Evolutionary conservation across 2,797 vertebrate species (phyloP).

Genomic region (Helostoma temminkii): DNA sequence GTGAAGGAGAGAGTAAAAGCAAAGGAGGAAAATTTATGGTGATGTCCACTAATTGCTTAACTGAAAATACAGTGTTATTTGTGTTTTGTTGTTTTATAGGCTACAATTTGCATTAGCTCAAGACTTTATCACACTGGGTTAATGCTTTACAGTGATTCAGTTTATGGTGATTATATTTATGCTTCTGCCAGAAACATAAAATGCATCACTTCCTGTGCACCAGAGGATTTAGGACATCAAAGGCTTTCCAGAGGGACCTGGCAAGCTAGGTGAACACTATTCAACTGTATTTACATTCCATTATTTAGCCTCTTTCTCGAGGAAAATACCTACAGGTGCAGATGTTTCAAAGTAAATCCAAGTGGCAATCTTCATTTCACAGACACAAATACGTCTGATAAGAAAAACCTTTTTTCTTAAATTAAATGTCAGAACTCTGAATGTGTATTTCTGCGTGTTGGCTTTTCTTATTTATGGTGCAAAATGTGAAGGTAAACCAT

Average conservation of each 20-base stretch:
- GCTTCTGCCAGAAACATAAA: constrained; percentile 45
- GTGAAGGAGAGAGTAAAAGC: constrained; percentile 10
- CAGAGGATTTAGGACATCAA: constrained; percentile 35
- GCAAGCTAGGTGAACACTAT: constrained; percentile 21
- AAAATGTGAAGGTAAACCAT: constrained; percentile 7
- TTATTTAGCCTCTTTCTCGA: constrained; percentile 15
- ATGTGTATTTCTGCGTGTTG: neutral
- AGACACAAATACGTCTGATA: neutral
- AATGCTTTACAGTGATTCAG: constrained; percentile 32
- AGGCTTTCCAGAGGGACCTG: constrained; percentile 27
- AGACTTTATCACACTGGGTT: constrained; percentile 30
- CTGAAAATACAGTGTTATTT: constrained; percentile 28
- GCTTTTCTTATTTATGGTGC: constrained; percentile 14
- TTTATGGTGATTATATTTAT: constrained; percentile 52
- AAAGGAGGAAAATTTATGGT: constrained; percentile 14
- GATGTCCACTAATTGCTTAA: constrained; percentile 26
- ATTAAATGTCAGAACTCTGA: constrained; percentile 4
- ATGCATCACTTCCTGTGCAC: constrained; percentile 42
- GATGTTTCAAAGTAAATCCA: constrained; percentile 14
- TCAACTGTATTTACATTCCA: constrained; percentile 29
- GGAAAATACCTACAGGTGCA: constrained; percentile 11
- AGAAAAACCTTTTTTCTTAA: neutral
- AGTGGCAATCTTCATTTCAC: neutral
- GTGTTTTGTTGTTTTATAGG: constrained; percentile 33
- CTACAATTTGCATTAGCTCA: constrained; percentile 34